Base-by-base conservation (phyloP, 2,113 vertebrate species). In the Campylomormyrus numenius region DNA sequence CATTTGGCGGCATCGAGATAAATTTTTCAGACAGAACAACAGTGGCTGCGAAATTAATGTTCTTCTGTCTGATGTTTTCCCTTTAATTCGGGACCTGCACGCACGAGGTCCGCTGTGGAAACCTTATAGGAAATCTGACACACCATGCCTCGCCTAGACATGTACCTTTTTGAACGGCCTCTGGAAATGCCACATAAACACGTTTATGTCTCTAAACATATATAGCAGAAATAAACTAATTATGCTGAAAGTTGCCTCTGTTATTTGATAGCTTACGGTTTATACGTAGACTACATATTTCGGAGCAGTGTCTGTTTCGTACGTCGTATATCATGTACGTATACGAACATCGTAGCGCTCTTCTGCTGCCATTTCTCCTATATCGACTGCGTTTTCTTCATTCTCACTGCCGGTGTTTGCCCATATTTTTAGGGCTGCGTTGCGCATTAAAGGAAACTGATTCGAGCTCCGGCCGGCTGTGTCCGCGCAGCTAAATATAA, bases 401-500 rank as follows among this genome's bases (percentile, higher is more conserved):
- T 9, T 39, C 17, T 42, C 11, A 46, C 42, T 70, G 42, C 27
- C 39, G 21, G 83, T 70, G 39, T 58, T 46, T 58, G 39, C 45
- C n/a, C 70, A 45, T 70, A 49, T 90, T 91, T 92, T 88, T 89
- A 90, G 94, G 94, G 94, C 92, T 94, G 70, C 2, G 92, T 93
- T 93, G 74, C 91, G 62, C 92, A 91, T 95, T 93, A 92, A 94
- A 89, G 52, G 88, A 46, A 86, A 62, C 90, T 92, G 93, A 92
- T 94, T 93, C 90, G 93, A 92, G 91, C 92, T 89, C 77, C 92
- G 92, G 92, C 92, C 92, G 93, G 93, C 93, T 93, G 92, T 93
- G 91, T 85, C 84, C 83, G 15, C 19, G 74, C 52, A 62, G 74
- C 95, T 95, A 95, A 95, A 95, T 95, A 96, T 96, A 96, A 93